Evolutionary conservation across 2,113 vertebrate species (phyloP), one percentile per base, ranked within the genome.

Genomic region (Tamias sibiricus): DNA sequence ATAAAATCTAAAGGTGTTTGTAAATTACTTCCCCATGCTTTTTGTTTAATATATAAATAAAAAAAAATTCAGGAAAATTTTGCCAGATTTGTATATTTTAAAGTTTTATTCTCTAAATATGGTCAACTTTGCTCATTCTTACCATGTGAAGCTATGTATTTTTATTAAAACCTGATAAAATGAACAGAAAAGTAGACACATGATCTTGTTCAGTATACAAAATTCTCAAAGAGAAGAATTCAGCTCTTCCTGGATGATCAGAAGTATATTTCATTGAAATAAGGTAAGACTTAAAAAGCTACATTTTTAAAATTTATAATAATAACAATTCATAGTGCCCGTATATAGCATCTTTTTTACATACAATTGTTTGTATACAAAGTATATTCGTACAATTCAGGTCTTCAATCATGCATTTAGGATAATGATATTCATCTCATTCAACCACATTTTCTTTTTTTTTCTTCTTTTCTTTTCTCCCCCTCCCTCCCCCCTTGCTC

Each of bases 71-170:
- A 68, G 54, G 74, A 92, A 96, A 77, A 44, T 49, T 62, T 47
- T 93, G 49, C 47, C 54, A 90, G 59, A 75, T 85, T 69, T 85
- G 11, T 80, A 32, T 44, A 62, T 89, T 92, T 95, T 75, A 17
- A 92, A 82, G 17, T 75, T 68, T 95, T 81, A 42, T 47, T 68
- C 40, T 42, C 35, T 30, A 95, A 92, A 75, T 89, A 59, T n/a
- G 35, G 40, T 71, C 19, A 62, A 54, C 85, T 80, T 37, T 59
- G 17, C 47, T 81, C 28, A 74, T 81, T 85, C 22, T 71, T 90
- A 74, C 68, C 22, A 80, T 89, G 35, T 47, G 8, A 62, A 62
- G n/a, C 32, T 80, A 42, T 26, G 47, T 74, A 68, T 49, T 71
- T 62, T 66, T 72, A 71, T 72, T 92, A 6, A 79, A 93, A 88